phyloP scores from a whole-genome alignment of 1,140 invertebrate species.

The Papilio aristodemus region DNA sequence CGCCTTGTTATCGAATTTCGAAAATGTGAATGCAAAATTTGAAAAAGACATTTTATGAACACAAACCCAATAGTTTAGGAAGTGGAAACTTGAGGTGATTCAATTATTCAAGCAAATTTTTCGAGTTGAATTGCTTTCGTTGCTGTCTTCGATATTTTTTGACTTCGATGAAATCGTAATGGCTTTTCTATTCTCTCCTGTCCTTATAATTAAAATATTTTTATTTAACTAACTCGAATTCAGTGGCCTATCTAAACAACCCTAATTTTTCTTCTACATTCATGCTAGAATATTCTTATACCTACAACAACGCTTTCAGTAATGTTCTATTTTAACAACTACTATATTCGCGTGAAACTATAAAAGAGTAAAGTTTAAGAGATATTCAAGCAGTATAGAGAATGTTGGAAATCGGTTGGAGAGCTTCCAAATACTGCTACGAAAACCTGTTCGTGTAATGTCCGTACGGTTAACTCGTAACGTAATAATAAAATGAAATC shows the following conservation, averaged over 20 bases:
- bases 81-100: too few relatives aligned
- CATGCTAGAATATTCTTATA: neutral
- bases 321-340: conserved; percentile 20
- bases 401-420: conserved; percentile 4
- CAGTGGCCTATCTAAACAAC: too few relatives aligned
- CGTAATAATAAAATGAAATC: neutral
- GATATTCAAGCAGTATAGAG: conserved; percentile 14
- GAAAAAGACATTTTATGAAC: too few relatives aligned
- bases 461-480: neutral
- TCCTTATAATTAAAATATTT: conserved; percentile 6
- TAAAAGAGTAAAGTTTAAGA: conserved; percentile 21
- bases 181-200: too few relatives aligned
- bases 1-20: neutral
- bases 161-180: too few relatives aligned
- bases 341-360: conserved; percentile 8
- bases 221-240: too few relatives aligned
- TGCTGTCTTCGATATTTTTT: too few relatives aligned
- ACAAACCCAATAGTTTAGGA: too few relatives aligned
- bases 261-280: too few relatives aligned
- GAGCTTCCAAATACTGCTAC: conserved; percentile 3
- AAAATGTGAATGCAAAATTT: neutral
- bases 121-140: too few relatives aligned
- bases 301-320: neutral
- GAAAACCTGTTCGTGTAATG: neutral
- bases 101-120: too few relatives aligned